Evolutionary conservation across 2,797 vertebrate species (phyloP).

Genomic region (Hybognathus amarus): DNA sequence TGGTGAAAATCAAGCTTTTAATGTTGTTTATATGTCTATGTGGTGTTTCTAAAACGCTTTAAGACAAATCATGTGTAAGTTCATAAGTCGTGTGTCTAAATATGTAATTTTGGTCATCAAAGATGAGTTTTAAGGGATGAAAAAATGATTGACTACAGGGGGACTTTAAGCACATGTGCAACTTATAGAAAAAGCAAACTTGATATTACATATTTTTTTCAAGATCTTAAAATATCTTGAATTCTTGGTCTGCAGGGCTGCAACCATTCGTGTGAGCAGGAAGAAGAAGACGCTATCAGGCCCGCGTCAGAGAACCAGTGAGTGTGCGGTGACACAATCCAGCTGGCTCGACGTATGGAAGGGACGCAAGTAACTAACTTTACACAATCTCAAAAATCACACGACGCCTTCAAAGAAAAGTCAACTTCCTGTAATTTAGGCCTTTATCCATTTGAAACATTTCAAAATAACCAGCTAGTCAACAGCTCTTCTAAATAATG

Average conservation of each 20-base stretch:
- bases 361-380: slow-evolving; percentile 74
- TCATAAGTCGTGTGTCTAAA: too few relatives aligned
- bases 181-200: background rate
- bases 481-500: background rate
- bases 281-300: slow-evolving; percentile 62
- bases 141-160: too few relatives aligned
- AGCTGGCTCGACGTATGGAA: slow-evolving; percentile 81
- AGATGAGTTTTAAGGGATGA: too few relatives aligned
- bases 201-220: background rate
- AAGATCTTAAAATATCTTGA: background rate
- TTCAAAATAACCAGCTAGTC: background rate
- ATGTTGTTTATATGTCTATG: too few relatives aligned
- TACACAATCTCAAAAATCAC: background rate
- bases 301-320: slow-evolving; percentile 18
- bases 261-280: slow-evolving; percentile 80
- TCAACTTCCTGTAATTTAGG: background rate
- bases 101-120: too few relatives aligned
- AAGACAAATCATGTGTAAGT: too few relatives aligned
- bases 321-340: slow-evolving; percentile 66
- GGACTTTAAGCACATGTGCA: background rate
- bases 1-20: too few relatives aligned
- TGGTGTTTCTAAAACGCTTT: too few relatives aligned
- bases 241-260: slow-evolving; percentile 63
- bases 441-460: background rate
- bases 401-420: background rate